These are phyloP conservation scores for Nasua narica DNA, from an alignment of 2,797 vertebrate species.

Conservation along the genomic window DNA sequence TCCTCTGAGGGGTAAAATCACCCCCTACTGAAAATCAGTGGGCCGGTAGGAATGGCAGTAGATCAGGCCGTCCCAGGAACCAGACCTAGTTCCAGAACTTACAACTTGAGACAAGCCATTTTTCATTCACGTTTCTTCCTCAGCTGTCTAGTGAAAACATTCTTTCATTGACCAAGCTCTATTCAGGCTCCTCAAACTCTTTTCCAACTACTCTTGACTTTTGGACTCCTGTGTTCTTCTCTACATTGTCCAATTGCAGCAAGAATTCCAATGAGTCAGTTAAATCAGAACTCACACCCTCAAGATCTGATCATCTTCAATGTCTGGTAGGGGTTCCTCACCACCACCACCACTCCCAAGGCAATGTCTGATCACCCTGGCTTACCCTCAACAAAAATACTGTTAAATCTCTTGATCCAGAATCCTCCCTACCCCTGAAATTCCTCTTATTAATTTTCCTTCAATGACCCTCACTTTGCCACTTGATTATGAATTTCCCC, in stretches of 20 bases:
- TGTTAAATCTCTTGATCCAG: background rate
- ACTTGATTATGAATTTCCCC: background rate
- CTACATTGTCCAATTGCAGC: background rate
- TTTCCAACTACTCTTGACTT: background rate
- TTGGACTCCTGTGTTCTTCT: background rate
- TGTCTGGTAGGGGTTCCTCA: background rate
- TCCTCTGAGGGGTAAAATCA: background rate
- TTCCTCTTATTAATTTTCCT: background rate
- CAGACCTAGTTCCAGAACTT: too few relatives aligned
- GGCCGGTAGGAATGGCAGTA: background rate
- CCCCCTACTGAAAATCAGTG: background rate
- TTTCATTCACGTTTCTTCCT: background rate
- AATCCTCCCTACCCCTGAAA: background rate
- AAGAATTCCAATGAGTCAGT: background rate
- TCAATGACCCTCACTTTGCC: background rate
- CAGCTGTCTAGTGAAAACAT: background rate
- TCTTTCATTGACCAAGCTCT: background rate
- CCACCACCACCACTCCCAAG: background rate
- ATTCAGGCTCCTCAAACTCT: background rate
- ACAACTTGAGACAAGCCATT: background rate
- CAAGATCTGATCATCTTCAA: background rate
- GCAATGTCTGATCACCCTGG: background rate
- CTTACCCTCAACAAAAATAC: background rate
- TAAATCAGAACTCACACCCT: background rate
- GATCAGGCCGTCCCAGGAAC: rapidly evolving